Base-by-base conservation (phyloP, 35 echinoderm and acorn worm genomes). In the Stichopus chloronotus region DNA sequence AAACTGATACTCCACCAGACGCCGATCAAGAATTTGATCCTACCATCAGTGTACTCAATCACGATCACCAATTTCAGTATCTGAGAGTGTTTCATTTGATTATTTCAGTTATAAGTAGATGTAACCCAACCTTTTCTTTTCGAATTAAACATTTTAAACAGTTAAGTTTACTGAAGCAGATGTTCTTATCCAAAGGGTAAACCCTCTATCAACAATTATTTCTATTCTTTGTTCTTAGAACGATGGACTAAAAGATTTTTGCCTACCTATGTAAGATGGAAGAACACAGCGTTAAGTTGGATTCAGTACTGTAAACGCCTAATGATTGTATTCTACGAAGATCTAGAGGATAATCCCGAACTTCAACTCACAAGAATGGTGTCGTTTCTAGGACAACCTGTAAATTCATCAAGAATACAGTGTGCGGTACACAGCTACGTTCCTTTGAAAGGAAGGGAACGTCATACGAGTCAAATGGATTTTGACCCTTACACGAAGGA, bases 311-410 rank as follows among this genome's bases (percentile, higher is more conserved):
- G 71, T 53, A 78, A 77, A 77, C 90, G 90, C 4, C 74, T 91
- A 14, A 22, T 91, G 76, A 58, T 91, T 9, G 90, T 91, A 77
- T 79, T 57, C 90, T 91, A 91, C 76, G 90, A 91, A 20, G 55
- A 91, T 13, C n/a, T 91, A 52, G 71, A 78, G 43, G 21, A 25
- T 17, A 79, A 91, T 53, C 54, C 90, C 10, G 56, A 57, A 59
- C 20, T 8, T 53, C 25, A 78, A 20, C 56, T 91, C 6, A 77
- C 71, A 19, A 56, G 76, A 91, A 91, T 91, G 90, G 90, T 91
- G 9, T 53, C 72, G 6, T 91, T 91, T 65, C 72, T 91, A 19
- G 55, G 76, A 13, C 90, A 78, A 24, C 90, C 90, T 5, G 79
- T 91, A 57, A 5, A 91, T 54, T 53, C 69, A n/a, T 56, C 5